Evolutionary conservation across 1,140 invertebrate genomes (phyloP).

Genomic region (Hypothenemus hampei): DNA sequence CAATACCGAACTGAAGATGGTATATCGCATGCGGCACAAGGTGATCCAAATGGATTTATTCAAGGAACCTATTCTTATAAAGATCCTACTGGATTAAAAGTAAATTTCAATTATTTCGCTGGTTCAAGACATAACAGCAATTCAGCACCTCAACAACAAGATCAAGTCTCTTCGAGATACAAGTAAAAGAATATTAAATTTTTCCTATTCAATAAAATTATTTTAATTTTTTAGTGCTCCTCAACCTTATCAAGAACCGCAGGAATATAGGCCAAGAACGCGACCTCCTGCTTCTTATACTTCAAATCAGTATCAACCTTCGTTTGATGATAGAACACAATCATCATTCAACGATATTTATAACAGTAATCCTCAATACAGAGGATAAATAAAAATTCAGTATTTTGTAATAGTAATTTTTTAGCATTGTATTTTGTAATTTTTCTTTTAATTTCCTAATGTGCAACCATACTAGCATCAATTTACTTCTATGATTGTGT

Average conservation of each 20-base stretch:
- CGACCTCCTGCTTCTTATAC: conserved; percentile 5
- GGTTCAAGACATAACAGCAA: conserved; percentile 30
- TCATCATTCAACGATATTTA: too few species aligned
- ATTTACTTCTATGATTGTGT: too few species aligned
- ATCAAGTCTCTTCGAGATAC: neutral
- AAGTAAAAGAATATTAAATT: neutral
- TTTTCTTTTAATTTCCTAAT: too few species aligned
- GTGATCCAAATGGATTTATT: conserved; percentile 38
- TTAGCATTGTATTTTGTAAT: too few species aligned
- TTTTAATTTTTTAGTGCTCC: neutral
- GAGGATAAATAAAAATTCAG: neutral
- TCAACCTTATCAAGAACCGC: neutral
- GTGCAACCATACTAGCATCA: too few species aligned
- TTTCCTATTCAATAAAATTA: neutral
- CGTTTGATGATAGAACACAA: neutral
- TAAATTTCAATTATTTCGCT: conserved; percentile 43
- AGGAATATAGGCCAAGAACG: conserved; percentile 2
- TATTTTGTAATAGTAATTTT: neutral
- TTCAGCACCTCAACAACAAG: neutral
- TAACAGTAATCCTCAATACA: neutral
- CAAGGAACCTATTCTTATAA: conserved; percentile 43
- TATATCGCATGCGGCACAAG: conserved; percentile 41
- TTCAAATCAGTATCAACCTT: neutral
- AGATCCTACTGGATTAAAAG: conserved; percentile 45
- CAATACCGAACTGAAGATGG: conserved; percentile 44